Evolutionary conservation across 2,797 vertebrate genomes (phyloP), one percentile per base, ranked within the genome.

Genomic region (Rhadinocentrus ornatus): DNA sequence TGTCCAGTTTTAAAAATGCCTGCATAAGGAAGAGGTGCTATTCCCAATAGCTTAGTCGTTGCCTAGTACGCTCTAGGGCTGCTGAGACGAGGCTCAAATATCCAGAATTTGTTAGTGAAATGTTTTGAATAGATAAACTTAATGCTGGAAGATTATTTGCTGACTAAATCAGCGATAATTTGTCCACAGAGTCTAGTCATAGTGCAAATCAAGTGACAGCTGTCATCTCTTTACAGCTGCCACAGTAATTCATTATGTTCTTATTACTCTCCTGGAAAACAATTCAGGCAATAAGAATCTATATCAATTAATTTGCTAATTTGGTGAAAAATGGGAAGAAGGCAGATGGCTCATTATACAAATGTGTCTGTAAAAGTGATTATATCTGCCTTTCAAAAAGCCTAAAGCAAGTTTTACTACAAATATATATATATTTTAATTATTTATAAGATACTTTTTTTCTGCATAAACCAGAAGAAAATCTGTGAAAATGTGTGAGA

Each of bases 251-350:
- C 71, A 83, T 86, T 77, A 81, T n/a, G 35, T 77, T 71, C 68
- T 82, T 78, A 86, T 89, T 86, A 80, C 69, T 73, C 16, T n/a
- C 0, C n/a, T 20, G 6, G 61, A 79, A 86, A 75, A 69, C 78
- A 71, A 77, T 87, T 73, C 26, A 58, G 75, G 64, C 81, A 75
- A 86, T 78, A 63, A 82, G 65, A 83, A 88, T 88, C 77, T 65
- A 84, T 88, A 87, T 77, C 67, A 87, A 89, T 89, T 88, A 68
- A 85, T 81, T 74, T 77, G 60, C 64, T 84, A 69, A 84, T 91
- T 86, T 88, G 73, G 50, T 55, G 56, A 56, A 57, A 68, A 69
- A 57, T 60, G n/a, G 41, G 48, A 55, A 46, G 69, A 75, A 69
- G 55, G 75, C 80, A 81, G 78, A 83, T 75, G 82, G 75, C 60